Conservation (phyloP, 2,888 invertebrate genomes). For the Parnassius mnemosyne region DNA sequence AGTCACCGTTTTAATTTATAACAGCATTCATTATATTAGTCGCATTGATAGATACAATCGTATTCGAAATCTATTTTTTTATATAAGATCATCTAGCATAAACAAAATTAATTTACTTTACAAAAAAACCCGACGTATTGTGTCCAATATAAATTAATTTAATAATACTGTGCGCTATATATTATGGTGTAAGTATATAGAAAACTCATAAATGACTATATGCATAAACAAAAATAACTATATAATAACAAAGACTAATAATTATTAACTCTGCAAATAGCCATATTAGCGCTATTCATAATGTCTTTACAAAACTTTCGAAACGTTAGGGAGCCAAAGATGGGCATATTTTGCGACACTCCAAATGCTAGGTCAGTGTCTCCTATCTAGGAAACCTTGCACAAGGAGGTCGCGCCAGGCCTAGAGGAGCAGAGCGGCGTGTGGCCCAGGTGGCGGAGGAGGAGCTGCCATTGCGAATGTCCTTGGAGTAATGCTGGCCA, state of each 20-base stretch:
- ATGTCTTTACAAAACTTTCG: slow-evolving; percentile 5
- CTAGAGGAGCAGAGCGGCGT: slow-evolving; percentile 70
- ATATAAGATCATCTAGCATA: no score
- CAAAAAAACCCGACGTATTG: no score
- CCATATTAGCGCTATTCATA: slow-evolving; percentile 5
- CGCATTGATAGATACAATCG: slow-evolving; percentile 49
- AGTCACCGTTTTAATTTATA: slow-evolving; percentile 41
- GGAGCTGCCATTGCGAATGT: slow-evolving; percentile 44
- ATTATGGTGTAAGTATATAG: no score
- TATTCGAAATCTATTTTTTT: background rate
- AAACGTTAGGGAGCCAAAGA: slow-evolving; percentile 12
- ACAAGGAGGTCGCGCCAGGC: slow-evolving; percentile 80
- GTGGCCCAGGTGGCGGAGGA: slow-evolving; percentile 58
- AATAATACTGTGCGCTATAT: no score
- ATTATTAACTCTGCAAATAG: background rate
- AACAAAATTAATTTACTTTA: no score
- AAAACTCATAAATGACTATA: slow-evolving; percentile 6
- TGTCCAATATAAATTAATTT: no score
- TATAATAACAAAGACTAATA: background rate
- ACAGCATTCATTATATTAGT: slow-evolving; percentile 46
- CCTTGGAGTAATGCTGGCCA: slow-evolving; percentile 51
- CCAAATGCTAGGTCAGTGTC: slow-evolving; percentile 62
- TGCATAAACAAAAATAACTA: background rate
- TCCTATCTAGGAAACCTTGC: slow-evolving; percentile 65
- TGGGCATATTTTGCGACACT: slow-evolving; percentile 54